Conservation (phyloP, 2,113 vertebrate species). For the Hippoglossus stenolepis region DNA sequence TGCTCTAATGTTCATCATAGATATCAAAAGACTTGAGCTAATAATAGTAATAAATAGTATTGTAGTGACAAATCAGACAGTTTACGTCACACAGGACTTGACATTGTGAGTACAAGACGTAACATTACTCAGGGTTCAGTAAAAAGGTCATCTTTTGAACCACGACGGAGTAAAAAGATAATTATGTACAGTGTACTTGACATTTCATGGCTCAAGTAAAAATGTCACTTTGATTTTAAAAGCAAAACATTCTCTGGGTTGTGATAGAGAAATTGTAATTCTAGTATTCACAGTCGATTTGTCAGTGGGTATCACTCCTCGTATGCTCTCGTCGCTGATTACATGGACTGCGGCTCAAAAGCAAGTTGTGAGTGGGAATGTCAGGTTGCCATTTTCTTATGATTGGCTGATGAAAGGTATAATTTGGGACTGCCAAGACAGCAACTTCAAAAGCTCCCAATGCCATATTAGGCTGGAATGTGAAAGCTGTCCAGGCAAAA, state of each 20-base stretch:
- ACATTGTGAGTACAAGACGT: constrained; percentile 28
- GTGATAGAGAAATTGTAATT: constrained; percentile 42
- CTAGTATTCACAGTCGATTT: constrained; percentile 60
- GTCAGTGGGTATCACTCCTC: constrained; percentile 55
- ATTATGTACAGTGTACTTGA: constrained; percentile 31
- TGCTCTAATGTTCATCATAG: not conserved
- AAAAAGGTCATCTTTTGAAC: constrained; percentile 41
- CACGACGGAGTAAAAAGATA: constrained; percentile 34
- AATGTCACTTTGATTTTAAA: constrained; percentile 48
- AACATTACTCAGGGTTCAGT: constrained; percentile 31
- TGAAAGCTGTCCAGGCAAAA: constrained; percentile 82
- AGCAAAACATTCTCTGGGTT: constrained; percentile 36
- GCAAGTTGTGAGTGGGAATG: constrained; percentile 66
- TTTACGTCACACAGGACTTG: not conserved
- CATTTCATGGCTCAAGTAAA: constrained; percentile 44
- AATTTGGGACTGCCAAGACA: constrained; percentile 77
- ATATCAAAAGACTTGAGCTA: not conserved
- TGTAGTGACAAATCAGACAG: not conserved
- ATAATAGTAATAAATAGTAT: not conserved
- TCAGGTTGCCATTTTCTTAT: constrained; percentile 76
- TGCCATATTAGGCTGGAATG: constrained; percentile 82
- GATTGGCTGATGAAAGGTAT: constrained; percentile 83
- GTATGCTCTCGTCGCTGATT: constrained; percentile 57
- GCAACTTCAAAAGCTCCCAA: constrained; percentile 77
- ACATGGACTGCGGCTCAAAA: constrained; percentile 61